Percentiles rank a stretch among this genome's conserved stretches.
Conservation (phyloP, 1,140 invertebrate genomes). For the Wasmannia auropunctata region DNA sequence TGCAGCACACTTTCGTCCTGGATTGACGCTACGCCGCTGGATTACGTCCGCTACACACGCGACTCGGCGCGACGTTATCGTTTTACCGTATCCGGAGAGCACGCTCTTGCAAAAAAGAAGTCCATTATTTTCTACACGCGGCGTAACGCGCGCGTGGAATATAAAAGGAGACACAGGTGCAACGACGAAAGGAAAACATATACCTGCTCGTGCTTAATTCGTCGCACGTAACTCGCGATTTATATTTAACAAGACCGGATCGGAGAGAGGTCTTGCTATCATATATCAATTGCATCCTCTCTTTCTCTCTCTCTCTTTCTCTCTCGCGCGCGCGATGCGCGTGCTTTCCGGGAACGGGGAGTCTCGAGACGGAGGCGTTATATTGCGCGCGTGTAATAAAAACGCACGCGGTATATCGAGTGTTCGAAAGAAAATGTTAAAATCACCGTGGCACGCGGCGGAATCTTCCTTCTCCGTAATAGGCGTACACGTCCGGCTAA, state of each 20-base stretch:
- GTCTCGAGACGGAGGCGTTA: background rate
- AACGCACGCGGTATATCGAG: background rate
- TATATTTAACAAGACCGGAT: background rate
- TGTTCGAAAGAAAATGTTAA: background rate
- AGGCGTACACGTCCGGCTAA: background rate
- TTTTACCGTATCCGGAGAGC: background rate
- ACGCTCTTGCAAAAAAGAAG: background rate
- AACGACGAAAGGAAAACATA: background rate
- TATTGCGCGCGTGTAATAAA: background rate
- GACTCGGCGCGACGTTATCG: background rate
- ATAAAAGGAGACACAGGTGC: background rate
- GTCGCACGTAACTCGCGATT: background rate
- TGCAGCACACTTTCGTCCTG: background rate
- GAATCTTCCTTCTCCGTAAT: slow-evolving; percentile 23
- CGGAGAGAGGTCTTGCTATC: background rate
- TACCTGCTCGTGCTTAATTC: background rate
- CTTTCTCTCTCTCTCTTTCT: too few relatives aligned
- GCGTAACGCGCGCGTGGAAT: background rate
- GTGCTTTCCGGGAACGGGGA: background rate
- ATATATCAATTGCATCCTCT: background rate
- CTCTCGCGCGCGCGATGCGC: background rate
- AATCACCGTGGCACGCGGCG: background rate
- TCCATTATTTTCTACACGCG: background rate
- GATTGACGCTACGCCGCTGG: background rate
- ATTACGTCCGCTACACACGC: background rate